Evolutionary conservation across 2,888 invertebrate species (phyloP), one percentile per base, ranked within the genome.

Genomic region (Aplocera efformata): DNA sequence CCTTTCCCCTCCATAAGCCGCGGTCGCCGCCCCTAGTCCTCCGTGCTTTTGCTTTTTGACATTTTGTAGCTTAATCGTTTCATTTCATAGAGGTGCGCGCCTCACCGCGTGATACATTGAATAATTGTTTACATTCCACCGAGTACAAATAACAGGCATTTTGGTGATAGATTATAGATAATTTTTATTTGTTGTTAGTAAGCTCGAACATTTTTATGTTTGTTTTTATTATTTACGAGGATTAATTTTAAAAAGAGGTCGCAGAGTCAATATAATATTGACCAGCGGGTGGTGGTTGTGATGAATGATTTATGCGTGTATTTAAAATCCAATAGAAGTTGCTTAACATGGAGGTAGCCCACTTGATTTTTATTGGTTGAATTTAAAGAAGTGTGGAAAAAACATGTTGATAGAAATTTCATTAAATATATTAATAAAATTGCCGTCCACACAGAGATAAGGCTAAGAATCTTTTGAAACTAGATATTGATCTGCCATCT

Each of bases 31-130:
- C 83, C 86, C 85, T 83, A 80, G 77, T 75, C 72, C 79, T 82
- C 74, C 72, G 81, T 79, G 82, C 84, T 83, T 85, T 84, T 83
- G 84, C 84, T 86, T 88, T 88, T 84, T 85, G 85, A 85, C 84
- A 85, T 86, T 86, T 84, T 83, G 81, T 85, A 82, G 79, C 77
- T 76, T 81, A 83, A 84, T 82, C 80, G 77, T 75, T 77, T 73
- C 72, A 73, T 76, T 76, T 73, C 74, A 74, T 74, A 75, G 66
- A 79, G 78, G 77, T 79, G 73, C 65, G 72, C 76, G 63, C 58
- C 62, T 63, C 66, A 63, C 72, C 74, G 76, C 71, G 71, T 76
- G 74, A 79, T 69, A 65, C 45, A 34, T 50, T 49, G 60, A 55
- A 50, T 55, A 50, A 58, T 55, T 63, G 65, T 64, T 67, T 63